Evolutionary conservation across 2,797 vertebrate genomes (phyloP).

Genomic region (Aulostomus chinensis): DNA sequence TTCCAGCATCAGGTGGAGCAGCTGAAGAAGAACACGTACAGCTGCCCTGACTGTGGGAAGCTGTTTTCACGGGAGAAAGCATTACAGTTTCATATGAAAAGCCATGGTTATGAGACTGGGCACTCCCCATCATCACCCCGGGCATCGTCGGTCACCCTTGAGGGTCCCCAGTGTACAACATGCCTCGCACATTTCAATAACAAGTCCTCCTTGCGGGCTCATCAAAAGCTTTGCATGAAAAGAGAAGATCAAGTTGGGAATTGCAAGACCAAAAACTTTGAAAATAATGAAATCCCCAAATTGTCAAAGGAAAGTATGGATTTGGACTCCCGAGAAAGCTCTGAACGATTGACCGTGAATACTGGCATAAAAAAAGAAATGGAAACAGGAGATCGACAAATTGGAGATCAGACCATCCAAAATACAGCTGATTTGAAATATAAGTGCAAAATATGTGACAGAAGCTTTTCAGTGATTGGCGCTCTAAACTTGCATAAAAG

Average conservation of each 20-base stretch:
- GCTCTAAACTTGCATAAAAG: conserved; percentile 81
- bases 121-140: conserved; percentile 52
- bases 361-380: conserved; percentile 15
- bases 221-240: conserved; percentile 73
- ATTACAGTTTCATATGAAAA: conserved; percentile 85
- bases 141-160: conserved; percentile 32
- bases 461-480: conserved; percentile 73
- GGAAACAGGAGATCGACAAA: not conserved
- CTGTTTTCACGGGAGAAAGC: conserved; percentile 82
- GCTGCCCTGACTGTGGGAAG: conserved; percentile 82
- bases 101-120: conserved; percentile 79
- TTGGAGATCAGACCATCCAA: conserved; percentile 6
- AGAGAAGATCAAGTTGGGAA: conserved; percentile 10
- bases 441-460: conserved; percentile 74
- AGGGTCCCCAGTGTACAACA: conserved; percentile 64
- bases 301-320: not conserved
- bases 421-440: conserved; percentile 62
- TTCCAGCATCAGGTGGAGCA: conserved; percentile 83
- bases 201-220: conserved; percentile 67
- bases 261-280: conserved; percentile 1
- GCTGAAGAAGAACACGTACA: conserved; percentile 80
- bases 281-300: conserved; percentile 12
- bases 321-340: not conserved
- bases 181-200: conserved; percentile 73
- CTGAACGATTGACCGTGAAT: not conserved